These are phyloP conservation scores for Aegithalos caudatus DNA, from an alignment of 2,113 vertebrate species.

Conservation along the genomic window DNA sequence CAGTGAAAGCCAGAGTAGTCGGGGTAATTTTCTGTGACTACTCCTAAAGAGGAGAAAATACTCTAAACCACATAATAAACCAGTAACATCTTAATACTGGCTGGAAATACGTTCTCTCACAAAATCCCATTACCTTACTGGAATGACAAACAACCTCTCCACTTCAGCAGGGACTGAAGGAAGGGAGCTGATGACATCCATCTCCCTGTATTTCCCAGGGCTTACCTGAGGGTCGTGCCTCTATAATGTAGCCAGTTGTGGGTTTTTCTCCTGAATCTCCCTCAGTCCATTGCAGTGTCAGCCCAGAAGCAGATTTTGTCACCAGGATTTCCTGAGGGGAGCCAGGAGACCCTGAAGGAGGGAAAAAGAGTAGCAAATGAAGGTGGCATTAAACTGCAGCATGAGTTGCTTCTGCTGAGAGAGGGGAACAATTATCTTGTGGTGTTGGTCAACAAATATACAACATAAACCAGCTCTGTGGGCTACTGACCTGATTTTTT, in stretches of 20 bases:
- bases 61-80: not conserved
- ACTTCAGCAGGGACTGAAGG: not conserved
- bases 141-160: not conserved
- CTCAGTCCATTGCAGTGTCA: constrained; percentile 87
- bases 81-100: not conserved
- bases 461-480: not conserved
- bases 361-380: not conserved
- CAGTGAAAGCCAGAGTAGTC: constrained; percentile 13
- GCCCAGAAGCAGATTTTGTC: constrained; percentile 83
- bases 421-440: not conserved
- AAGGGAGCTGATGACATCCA: not conserved
- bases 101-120: not conserved
- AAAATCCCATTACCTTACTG: not conserved
- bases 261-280: constrained; percentile 78
- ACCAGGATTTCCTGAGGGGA: constrained; percentile 83
- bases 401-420: not conserved
- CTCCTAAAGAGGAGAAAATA: constrained; percentile 24
- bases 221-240: constrained; percentile 91
- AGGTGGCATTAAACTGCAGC: not conserved
- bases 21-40: constrained; percentile 28
- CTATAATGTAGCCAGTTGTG: constrained; percentile 86
- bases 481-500: not conserved
- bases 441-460: not conserved
- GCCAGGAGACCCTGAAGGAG: constrained; percentile 82
- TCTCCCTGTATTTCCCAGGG: not conserved